Evolutionary conservation across 2,113 vertebrate genomes (phyloP), one percentile per base, ranked within the genome.

Genomic region (Scalopus aquaticus): DNA sequence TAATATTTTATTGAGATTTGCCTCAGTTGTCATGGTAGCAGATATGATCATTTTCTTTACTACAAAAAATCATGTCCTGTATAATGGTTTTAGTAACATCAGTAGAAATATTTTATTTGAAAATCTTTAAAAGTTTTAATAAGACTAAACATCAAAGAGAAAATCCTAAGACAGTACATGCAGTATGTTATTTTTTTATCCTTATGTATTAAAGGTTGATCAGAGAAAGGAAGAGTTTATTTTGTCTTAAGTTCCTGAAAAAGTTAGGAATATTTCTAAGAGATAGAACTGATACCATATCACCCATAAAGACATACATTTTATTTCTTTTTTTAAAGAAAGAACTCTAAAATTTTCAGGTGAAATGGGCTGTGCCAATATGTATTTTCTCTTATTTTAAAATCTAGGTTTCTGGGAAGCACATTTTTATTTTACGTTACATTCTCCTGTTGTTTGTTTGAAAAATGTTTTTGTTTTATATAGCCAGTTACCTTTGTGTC

Each of bases 121-220:
- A 92, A 83, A 81, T 87, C 42, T 95, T 79, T 82, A 35, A 37
- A 69, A 69, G 92, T 12, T 85, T 92, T 87, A 90, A 72, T 83
- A 35, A 81, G 15, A 82, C 5, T 67, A 81, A 93, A 73, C 49
- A 79, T 83, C 17, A 87, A 65, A 83, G 69, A 92, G 51, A 92
- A 91, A 58, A 58, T 93, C 37, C 42, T 94, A 44, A 65, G 11
- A 17, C 49, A 51, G 49, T 51, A 51, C 15, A 3, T 51, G 49
- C 49, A 65, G 37, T 72, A 1, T 79, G 56, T 49, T 5, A 58
- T 94, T 88, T 94, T 37, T 56, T 5, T 76, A 0, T 85, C 19
- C 49, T 85, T 89, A 67, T 69, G 39, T 90, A 83, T 35, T 83
- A 32, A 83, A 60, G 2, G 9, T 17, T 51, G n/a, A 8, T 60